Evolutionary conservation across 2,888 invertebrate genomes (phyloP).

Genomic region (Escarpia spicata): DNA sequence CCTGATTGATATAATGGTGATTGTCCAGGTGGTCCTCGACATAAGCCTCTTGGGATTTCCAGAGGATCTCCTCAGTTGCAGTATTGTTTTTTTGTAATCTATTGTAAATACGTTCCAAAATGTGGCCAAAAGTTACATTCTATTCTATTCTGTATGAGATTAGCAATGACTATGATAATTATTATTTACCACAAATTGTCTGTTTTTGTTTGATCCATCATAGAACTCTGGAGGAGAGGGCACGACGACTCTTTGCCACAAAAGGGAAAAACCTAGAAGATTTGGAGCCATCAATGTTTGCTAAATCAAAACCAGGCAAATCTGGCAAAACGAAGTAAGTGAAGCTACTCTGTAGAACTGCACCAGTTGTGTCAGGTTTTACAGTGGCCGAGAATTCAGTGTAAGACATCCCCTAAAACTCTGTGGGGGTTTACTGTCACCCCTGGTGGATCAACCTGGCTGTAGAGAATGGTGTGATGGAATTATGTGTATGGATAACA

Average conservation of each 20-base stretch:
- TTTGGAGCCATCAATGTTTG: constrained; percentile 88
- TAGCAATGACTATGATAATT: too few relatives aligned
- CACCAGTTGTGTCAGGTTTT: background rate
- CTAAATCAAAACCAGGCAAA: constrained; percentile 86
- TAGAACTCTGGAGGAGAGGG: constrained; percentile 93
- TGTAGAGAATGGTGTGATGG: background rate
- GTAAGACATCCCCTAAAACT: background rate
- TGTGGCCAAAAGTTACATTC: too few relatives aligned
- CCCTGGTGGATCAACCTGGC: background rate
- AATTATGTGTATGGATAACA: background rate
- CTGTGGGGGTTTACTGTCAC: background rate
- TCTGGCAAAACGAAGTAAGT: constrained; percentile 61
- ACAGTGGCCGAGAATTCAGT: too few relatives aligned
- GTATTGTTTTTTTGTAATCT: too few relatives aligned
- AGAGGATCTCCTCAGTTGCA: too few relatives aligned
- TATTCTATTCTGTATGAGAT: too few relatives aligned
- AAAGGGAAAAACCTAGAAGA: constrained; percentile 88
- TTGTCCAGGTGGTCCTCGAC: too few relatives aligned
- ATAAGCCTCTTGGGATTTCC: too few relatives aligned
- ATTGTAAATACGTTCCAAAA: too few relatives aligned
- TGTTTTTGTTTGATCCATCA: constrained; percentile 36
- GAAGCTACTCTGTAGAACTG: constrained; percentile 13
- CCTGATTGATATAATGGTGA: too few relatives aligned
- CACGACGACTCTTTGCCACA: constrained; percentile 90
- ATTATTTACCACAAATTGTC: background rate